These are phyloP conservation scores for Silurus glanis DNA, from an alignment of 2,113 vertebrate species.

Conservation along the genomic window DNA sequence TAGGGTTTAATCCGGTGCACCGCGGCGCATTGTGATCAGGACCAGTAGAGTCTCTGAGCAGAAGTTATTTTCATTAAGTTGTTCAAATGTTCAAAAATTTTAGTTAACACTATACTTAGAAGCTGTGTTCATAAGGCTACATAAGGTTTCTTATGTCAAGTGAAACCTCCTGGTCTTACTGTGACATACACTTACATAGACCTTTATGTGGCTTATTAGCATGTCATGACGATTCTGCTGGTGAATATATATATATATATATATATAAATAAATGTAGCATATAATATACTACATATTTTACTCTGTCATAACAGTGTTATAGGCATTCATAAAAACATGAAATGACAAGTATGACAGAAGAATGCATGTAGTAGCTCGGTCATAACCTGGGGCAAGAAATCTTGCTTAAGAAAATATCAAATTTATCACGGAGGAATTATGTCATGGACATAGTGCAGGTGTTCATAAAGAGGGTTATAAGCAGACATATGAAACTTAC, in stretches of 20 bases:
- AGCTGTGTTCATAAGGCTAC: constrained; percentile 4
- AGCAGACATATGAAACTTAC: no score
- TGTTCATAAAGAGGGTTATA: not conserved
- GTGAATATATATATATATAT: not conserved
- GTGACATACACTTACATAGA: not conserved
- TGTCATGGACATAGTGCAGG: not conserved
- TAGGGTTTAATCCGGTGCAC: no score
- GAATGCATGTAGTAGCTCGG: not conserved
- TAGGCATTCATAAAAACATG: not conserved
- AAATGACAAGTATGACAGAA: not conserved
- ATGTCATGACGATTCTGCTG: not conserved
- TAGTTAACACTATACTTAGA: not conserved
- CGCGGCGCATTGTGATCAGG: not conserved
- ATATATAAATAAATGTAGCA: no score
- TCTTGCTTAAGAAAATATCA: not conserved
- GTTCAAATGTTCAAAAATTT: not conserved
- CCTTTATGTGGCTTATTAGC: not conserved
- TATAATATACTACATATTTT: no score
- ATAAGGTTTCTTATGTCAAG: not conserved
- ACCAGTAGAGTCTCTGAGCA: no score
- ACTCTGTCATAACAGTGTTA: not conserved
- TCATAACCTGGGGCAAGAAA: not conserved
- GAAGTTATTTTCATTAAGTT: no score
- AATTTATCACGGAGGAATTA: not conserved
- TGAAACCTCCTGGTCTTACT: not conserved